Conservation (phyloP, 2,113 vertebrate species). For the Odocoileus hemionus region DNA sequence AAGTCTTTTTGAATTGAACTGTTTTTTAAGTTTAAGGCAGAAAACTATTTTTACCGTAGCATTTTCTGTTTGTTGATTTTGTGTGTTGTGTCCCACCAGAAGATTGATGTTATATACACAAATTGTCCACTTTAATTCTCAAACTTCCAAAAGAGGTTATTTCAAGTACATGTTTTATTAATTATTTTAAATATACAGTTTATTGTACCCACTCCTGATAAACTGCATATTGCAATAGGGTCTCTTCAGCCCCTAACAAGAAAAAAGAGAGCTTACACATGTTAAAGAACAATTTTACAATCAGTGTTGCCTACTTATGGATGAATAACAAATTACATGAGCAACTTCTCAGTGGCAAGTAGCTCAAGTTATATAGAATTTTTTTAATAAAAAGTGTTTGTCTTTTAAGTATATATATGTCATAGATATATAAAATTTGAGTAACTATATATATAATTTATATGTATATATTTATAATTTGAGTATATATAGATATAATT, state of each 20-base stretch:
- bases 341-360: background rate
- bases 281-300: background rate
- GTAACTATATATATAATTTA: background rate
- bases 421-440: background rate
- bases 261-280: background rate
- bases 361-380: background rate
- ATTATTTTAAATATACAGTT: background rate
- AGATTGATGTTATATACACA: background rate
- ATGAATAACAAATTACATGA: background rate
- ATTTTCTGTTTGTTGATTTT: slow-evolving; percentile 2
- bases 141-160: background rate
- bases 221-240: background rate
- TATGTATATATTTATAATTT: background rate
- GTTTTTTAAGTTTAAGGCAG: background rate
- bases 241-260: background rate
- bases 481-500: background rate
- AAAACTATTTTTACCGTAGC: background rate
- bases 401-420: background rate
- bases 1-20: background rate
- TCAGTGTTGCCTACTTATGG: background rate
- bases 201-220: background rate
- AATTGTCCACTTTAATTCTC: background rate
- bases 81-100: background rate
- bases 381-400: background rate
- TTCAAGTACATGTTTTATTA: background rate